Evolutionary conservation across 2,888 invertebrate genomes (phyloP), one percentile per base, ranked within the genome.

Genomic region (Tupiocoris notatus): DNA sequence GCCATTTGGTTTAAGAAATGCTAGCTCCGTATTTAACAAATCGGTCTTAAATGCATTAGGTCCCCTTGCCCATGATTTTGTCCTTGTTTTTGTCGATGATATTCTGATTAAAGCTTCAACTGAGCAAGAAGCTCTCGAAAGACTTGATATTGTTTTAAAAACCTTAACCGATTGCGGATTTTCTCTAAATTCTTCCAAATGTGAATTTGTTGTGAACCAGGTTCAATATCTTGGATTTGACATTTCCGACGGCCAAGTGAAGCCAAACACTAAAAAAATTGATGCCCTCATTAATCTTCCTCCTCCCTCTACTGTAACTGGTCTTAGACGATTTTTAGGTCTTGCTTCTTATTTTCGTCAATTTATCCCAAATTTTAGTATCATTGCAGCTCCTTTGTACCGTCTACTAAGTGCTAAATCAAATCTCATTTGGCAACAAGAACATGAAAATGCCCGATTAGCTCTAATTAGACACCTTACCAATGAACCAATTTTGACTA

Each of bases 21-120:
- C 63, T 1, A 63, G 63, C 23, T 63, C 63, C 25, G 63, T 63
- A 16, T 66, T 54, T 21, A 23, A n/a, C 16, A 9, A n/a, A 54
- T 23, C 66, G 9, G 79, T 84, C 0, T 82, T 79, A 18, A 79
- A 78, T 18, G 81, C 83, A 9, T 83, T 83, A 57, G 54, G 79
- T 63, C 80, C 81, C 1, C 70, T 83, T 0, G 79, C 81, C 1
- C 25, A 64, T 0, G 25, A 80, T 59, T 79, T 63, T 79, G 81
- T 1, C 80, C 12, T 61, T 0, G 71, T 73, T 1, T 82, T 81
- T 77, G 78, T 82, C 73, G 82, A 82, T 61, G 82, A 82, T 67
- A 56, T 81, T 2, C 77, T 81, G 18, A 80, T 82, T 7, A 78
- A 79, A 17, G 71, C 80, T 0, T 57, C 70, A n/a, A 74, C 77